Percentiles rank a stretch among this genome's conserved stretches.
Conservation (phyloP, 2,888 invertebrate genomes). For the Oscheius sp. region DNA sequence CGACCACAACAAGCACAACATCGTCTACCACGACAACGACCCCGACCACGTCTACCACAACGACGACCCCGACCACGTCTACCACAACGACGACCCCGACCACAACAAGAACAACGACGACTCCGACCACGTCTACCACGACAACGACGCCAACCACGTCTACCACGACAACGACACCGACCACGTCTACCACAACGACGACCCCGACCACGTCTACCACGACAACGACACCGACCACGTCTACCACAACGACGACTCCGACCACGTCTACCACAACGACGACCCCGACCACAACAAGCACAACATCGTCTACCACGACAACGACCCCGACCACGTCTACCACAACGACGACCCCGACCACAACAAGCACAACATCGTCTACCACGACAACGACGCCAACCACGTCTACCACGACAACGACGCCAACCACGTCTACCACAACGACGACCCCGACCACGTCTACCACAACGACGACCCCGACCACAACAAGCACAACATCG, state of each 20-base stretch:
- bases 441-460: slow-evolving; percentile 3
- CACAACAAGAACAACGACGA: neutral
- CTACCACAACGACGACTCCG: slow-evolving; percentile 12
- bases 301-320: neutral
- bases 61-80: neutral
- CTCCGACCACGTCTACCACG: neutral
- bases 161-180: neutral
- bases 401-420: neutral
- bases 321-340: slow-evolving; percentile 5
- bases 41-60: neutral
- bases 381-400: neutral
- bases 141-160: neutral
- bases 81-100: neutral
- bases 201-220: neutral
- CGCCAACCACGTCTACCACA: slow-evolving; percentile 5
- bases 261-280: neutral
- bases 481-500: neutral
- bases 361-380: neutral
- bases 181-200: neutral
- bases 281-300: neutral
- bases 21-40: neutral
- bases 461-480: neutral
- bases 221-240: neutral
- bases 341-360: neutral
- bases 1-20: neutral